A percentile compares a stretch with the other conserved stretches of the same genome.
Evolutionary conservation across 2,888 invertebrate genomes (phyloP).

Genomic region (Thelaira solivaga): DNA sequence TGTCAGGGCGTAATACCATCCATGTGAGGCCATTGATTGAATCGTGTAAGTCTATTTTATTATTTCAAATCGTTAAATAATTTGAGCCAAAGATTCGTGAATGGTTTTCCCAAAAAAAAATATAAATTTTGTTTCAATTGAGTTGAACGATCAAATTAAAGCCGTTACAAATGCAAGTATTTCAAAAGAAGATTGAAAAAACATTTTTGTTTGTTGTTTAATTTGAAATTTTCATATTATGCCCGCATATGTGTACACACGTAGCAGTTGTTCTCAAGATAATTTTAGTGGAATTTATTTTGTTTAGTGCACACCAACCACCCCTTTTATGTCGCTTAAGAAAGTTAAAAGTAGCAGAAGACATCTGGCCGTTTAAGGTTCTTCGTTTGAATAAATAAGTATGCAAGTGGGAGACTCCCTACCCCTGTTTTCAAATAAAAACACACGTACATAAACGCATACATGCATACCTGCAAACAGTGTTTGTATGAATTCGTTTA

Average conservation of each 20-base stretch:
- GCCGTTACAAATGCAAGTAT: too few species aligned
- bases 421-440: conserved; percentile 20
- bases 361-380: conserved; percentile 40
- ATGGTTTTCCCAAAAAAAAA: too few species aligned
- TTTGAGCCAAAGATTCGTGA: too few species aligned
- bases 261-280: conserved; percentile 6
- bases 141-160: too few species aligned
- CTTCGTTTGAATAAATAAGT: conserved; percentile 22
- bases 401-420: neutral
- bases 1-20: too few species aligned
- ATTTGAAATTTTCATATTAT: neutral
- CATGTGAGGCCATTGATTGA: too few species aligned
- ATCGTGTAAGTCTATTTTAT: too few species aligned
- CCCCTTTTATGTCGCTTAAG: conserved; percentile 10
- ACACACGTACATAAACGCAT: neutral
- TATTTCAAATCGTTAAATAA: too few species aligned
- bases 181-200: too few species aligned
- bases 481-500: neutral
- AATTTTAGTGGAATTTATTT: neutral
- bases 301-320: conserved; percentile 23
- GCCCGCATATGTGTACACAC: conserved; percentile 38
- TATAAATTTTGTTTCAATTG: too few species aligned
- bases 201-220: neutral
- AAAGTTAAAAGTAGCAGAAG: neutral
- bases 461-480: neutral